Percentiles rank a stretch among this genome's conserved stretches.
These are phyloP conservation scores for Peromyscus nudipes DNA, from an alignment of 2,797 vertebrate species.

Conservation along the genomic window DNA sequence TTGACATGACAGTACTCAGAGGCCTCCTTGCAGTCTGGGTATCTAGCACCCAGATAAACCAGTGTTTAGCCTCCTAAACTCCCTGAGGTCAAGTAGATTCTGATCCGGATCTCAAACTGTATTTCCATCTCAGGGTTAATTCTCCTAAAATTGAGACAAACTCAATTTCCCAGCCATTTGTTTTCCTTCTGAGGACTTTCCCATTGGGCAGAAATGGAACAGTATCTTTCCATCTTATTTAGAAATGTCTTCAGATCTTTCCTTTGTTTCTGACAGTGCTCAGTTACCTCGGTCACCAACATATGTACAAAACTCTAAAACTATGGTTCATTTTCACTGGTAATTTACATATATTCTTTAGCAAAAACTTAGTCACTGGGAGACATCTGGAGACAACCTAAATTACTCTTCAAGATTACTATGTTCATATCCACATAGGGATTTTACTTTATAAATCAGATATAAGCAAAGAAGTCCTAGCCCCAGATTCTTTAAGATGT, in stretches of 20 bases:
- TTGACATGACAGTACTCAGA: neutral
- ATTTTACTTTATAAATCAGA: slow-evolving; percentile 66
- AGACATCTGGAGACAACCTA: slow-evolving; percentile 62
- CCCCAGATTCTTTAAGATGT: slow-evolving; percentile 29
- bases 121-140: neutral
- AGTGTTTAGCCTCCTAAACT: neutral
- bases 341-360: slow-evolving; percentile 55
- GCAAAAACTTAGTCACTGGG: slow-evolving; percentile 33
- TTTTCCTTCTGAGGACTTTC: neutral
- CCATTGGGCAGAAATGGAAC: neutral
- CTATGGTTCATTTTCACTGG: slow-evolving; percentile 24
- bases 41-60: neutral
- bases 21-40: neutral
- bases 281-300: neutral
- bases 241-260: slow-evolving; percentile 25
- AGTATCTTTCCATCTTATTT: neutral
- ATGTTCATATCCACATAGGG: slow-evolving; percentile 38
- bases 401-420: slow-evolving; percentile 57
- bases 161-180: neutral
- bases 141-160: slow-evolving; percentile 29
- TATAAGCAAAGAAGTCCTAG: slow-evolving; percentile 57
- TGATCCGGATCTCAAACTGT: neutral
- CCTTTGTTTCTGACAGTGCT: slow-evolving; percentile 9
- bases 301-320: slow-evolving; percentile 45
- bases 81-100: slow-evolving; percentile 25